Conservation (phyloP, 2,888 invertebrate genomes). For the Amphipyra tragopoginis region DNA sequence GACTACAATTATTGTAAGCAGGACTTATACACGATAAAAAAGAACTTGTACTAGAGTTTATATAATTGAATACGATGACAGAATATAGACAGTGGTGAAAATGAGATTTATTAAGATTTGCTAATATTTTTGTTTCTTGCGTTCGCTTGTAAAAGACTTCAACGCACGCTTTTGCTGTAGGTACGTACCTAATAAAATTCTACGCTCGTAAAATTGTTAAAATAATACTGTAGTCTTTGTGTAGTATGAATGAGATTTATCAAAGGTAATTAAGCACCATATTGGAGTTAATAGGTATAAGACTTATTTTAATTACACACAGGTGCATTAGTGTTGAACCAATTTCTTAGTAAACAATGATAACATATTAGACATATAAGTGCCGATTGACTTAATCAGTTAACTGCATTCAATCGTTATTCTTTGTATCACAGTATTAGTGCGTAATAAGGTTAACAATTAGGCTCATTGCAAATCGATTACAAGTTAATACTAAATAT, state of each 20-base stretch:
- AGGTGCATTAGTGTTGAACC: slow-evolving; percentile 12
- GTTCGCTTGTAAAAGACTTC: slow-evolving; percentile 80
- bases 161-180: slow-evolving; percentile 72
- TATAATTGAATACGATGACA: background rate
- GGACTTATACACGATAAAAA: slow-evolving; percentile 1
- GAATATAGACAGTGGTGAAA: background rate
- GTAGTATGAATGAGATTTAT: background rate
- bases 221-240: background rate
- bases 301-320: slow-evolving; percentile 2
- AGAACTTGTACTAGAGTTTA: slow-evolving; percentile 1
- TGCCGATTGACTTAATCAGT: slow-evolving; percentile 40
- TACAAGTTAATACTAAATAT: slow-evolving; percentile 27
- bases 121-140: slow-evolving; percentile 46
- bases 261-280: slow-evolving; percentile 17
- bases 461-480: slow-evolving; percentile 27
- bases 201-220: slow-evolving; percentile 3
- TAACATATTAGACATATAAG: slow-evolving; percentile 18
- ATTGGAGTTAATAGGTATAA: slow-evolving; percentile 1
- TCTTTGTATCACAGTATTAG: slow-evolving; percentile 26
- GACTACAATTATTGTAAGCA: slow-evolving; percentile 38
- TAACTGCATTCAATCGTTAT: slow-evolving; percentile 28
- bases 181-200: background rate
- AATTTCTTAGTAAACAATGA: slow-evolving; percentile 19
- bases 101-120: slow-evolving; percentile 4
- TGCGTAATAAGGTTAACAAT: slow-evolving; percentile 34